Base-by-base conservation (phyloP, 2,113 vertebrate genomes). In the Reinhardtius hippoglossoides region DNA sequence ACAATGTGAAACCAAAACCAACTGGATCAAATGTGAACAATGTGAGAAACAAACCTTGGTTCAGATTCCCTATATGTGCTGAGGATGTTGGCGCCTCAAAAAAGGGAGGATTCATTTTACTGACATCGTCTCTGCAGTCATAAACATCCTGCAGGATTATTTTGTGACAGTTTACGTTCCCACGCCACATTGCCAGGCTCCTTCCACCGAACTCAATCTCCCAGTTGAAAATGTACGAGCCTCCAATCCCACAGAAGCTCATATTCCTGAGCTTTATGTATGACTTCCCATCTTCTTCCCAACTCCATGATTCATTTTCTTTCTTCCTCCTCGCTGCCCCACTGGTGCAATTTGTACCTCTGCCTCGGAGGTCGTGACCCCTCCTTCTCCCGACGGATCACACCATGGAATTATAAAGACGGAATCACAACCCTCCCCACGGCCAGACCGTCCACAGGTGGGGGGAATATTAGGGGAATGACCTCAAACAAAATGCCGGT, bases 401-500 rank as follows among this genome's bases (percentile, higher is more conserved):
- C 69, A 62, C 73, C 27, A 10, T 27, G 76, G 90, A 87, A 90
- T 92, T 82, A 89, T 88, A 88, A 90, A 88, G 78, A 83, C 55
- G 0, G 72, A 85, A 85, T 78, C 52, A 9, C 69, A 69, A 57
- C 67, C 61, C 70, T 76, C 46, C 24, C 57, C 4, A 20, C 66
- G 58, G 75, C 62, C 58, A 50, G 48, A 27, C 27, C 5, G 5
- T 83, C 48, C 58, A 58, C 62, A n/a, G 37, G 59, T 69, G 55
- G 56, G 56, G 44, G 81, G 71, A 80, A 87, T 93, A 89, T 90
- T 88, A 88, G 79, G 58, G 6, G 37, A 48, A 21, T 82, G 88
- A 93, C 92, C 91, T 91, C 92, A 92, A 89, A 92, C 89, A 86
- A 91, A 93, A 93, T 82, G 83, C 78, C 0, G 50, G 56, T 83